These are phyloP conservation scores for Varanus salvator DNA, from an alignment of 2,113 vertebrate genomes.

Conservation along the genomic window DNA sequence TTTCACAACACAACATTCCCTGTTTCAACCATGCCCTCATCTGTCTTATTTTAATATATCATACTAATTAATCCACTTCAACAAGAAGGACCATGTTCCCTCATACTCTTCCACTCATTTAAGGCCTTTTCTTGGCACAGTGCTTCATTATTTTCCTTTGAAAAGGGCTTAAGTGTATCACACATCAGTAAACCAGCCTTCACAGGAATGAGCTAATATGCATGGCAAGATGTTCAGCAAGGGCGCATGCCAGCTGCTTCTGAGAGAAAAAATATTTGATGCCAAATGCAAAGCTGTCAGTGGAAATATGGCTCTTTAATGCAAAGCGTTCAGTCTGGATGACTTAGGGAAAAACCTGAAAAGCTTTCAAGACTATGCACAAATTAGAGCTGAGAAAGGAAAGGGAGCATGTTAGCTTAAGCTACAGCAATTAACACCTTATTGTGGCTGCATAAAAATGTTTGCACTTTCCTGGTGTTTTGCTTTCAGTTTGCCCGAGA, in stretches of 20 bases:
- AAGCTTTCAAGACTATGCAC: background rate
- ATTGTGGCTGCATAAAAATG: background rate
- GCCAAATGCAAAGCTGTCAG: slow-evolving; percentile 37
- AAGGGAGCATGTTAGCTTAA: fast-evolving
- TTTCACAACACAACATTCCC: background rate
- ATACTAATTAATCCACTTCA: slow-evolving; percentile 36
- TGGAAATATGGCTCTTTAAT: slow-evolving; percentile 7
- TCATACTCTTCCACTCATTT: slow-evolving; percentile 16
- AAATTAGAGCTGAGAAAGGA: background rate
- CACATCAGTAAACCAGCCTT: slow-evolving; percentile 36
- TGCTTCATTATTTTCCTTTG: slow-evolving; percentile 4
- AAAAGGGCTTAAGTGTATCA: slow-evolving; percentile 22
- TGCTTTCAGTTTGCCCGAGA: background rate
- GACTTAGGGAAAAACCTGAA: slow-evolving; percentile 20
- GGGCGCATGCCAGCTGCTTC: slow-evolving; percentile 13
- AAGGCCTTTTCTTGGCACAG: slow-evolving; percentile 10
- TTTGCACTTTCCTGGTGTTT: background rate
- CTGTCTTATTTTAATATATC: slow-evolving; percentile 5
- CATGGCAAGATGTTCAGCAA: slow-evolving; percentile 39
- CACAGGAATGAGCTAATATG: slow-evolving; percentile 27
- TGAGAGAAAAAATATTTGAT: slow-evolving; percentile 44
- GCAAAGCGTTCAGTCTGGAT: slow-evolving; percentile 12
- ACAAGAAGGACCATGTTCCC: slow-evolving; percentile 10
- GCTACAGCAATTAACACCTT: background rate
- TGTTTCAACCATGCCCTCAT: slow-evolving; percentile 19